Base-by-base conservation (phyloP, 2,113 vertebrate genomes). In the Gallinago undulata region DNA sequence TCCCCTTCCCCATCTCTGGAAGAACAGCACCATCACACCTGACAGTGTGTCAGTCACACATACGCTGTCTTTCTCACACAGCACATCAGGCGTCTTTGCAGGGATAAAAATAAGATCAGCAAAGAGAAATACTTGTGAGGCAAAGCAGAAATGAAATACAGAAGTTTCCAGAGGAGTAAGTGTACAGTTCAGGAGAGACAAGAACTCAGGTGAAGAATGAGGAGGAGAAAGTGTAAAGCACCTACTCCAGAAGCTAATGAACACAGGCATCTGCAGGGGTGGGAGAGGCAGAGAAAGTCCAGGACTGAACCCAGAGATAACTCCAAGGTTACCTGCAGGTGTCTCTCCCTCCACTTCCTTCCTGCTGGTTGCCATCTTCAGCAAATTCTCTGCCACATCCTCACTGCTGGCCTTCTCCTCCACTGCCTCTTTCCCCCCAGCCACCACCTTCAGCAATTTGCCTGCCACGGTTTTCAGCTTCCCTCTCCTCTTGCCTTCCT, bases 251-350 rank as follows among this genome's bases (percentile, higher is more conserved):
- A 31, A 83, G 72, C 7, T 80, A 57, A 80, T 0, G 8, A 76
- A 57, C 92, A 48, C 30, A 70, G 67, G 47, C 79, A 60, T 27
- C 16, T 89, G 35, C 1, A 2, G 59, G 68, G 25, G 51, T 80
- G 90, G 63, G n/a, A 84, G 64, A 62, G 30, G 43, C 51, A 89
- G 39, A 85, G 57, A 73, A 67, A 30, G 33, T 68, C 51, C n/a
- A 90, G 47, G 64, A 48, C n/a, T 82, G 68, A 25, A 51, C 43
- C 43, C 45, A 78, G 57, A 87, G 55, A 66, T 15, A 66, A 85
- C 16, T n/a, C 76, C 59, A 83, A 77, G n/a, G 63, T 96, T 96
- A 95, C 95, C 96, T 96, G 94, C 87, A 85, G 84, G 59, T 1
- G 0, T 51, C 37, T 23, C 41, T 85, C 63, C 70, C 50, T 84